Base-by-base conservation (phyloP, 1,140 invertebrate species). In the Drosophila miranda region DNA sequence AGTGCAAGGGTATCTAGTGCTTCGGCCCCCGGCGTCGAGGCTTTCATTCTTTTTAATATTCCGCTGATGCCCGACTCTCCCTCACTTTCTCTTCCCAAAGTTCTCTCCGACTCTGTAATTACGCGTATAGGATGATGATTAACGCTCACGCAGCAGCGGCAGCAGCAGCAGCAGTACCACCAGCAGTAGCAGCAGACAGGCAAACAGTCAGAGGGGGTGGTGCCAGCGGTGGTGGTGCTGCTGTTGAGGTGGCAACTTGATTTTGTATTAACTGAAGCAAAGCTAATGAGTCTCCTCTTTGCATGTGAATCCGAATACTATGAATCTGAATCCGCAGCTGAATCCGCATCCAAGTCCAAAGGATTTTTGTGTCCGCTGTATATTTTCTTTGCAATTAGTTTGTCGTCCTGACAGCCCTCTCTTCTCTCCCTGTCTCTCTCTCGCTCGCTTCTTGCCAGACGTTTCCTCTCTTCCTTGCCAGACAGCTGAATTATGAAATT, bases 91-190 rank as follows among this genome's bases (percentile, higher is more conserved):
- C n/a, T 41, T 19, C n/a, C 41, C 38, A 13, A 44, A 11, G 44
- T 57, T 58, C 9, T 23, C 60, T 58, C 8, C 34, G 70, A 74
- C 70, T 75, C 62, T 86, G 74, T 87, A 86, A 86, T 86, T 86
- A 86, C 81, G 82, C 81, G 81, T 84, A 84, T 84, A 86, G 81
- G 81, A 84, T 86, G 81, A 84, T 84, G 81, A 84, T 84, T 86
- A 84, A 84, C 81, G 81, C 73, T 56, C 76, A 75, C 66, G 79
- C 79, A 83, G 66, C 16, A 57, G 44, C 68, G 50, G 68, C 48
- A 34, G 45, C 16, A 26, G 68, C 41, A 56, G 28, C 30, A 26
- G 52, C 50, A 46, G 44, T 14, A 62, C 55, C 49, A 66, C 55
- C 49, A 66, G 60, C 6, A 26, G 4, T 0, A 28, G 26, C 26